phyloP scores from a whole-genome alignment of 2,797 vertebrate genomes.

The Acanthornis magna region DNA sequence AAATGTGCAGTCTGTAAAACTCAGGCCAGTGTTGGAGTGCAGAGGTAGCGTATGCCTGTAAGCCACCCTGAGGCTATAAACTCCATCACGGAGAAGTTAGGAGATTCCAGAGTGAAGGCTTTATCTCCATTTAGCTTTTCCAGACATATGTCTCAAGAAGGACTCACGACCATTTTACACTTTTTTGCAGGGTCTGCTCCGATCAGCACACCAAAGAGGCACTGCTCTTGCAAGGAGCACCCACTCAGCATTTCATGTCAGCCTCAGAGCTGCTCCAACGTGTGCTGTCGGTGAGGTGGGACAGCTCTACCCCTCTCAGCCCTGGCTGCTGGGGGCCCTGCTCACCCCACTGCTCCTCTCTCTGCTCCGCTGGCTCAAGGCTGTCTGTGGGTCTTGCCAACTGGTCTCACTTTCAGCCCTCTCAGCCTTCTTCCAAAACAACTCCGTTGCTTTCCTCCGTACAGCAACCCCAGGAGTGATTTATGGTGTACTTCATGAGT shows the following conservation, averaged over 20 bases:
- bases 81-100: neutral
- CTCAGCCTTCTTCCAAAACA: neutral
- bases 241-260: neutral
- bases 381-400: neutral
- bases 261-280: accelerated
- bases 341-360: neutral
- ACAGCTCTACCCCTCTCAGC: accelerated
- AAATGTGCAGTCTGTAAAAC: neutral
- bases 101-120: neutral
- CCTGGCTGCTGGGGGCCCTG: accelerated
- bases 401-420: neutral
- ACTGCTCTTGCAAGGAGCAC: neutral
- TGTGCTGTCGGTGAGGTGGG: accelerated
- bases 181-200: neutral
- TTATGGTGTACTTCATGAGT: neutral
- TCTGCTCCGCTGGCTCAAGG: neutral
- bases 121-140: neutral
- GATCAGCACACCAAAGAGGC: neutral
- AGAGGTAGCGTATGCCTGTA: neutral
- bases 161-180: neutral
- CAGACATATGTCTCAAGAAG: neutral
- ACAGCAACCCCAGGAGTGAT: neutral
- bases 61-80: neutral
- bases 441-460: neutral
- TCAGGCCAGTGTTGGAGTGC: neutral